Base-by-base conservation (phyloP, 2,888 invertebrate species). In the Caenorhabditis sp. region DNA sequence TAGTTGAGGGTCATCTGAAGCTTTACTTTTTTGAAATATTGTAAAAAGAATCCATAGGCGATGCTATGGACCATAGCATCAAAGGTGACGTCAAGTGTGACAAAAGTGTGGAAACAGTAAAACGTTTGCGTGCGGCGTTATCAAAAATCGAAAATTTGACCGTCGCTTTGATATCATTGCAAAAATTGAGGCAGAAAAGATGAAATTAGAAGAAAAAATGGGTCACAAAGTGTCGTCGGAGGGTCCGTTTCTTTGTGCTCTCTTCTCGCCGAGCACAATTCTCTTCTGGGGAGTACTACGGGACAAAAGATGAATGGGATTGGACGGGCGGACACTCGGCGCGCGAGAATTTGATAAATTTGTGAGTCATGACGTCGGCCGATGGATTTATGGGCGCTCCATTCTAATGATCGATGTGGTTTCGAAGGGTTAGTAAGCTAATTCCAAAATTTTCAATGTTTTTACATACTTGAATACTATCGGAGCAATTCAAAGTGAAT, bases 1-100 rank as follows among this genome's bases (percentile, higher is more conserved):
- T 85, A 79, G 78, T 86, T 86, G 27, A 85, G 77, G 7, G 86
- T 83, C 86, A 86, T 86, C 58, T 70, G 70, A 53, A 50, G 32
- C 2, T 7, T 15, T 15, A 17, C 15, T 7, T 7, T 15, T 4
- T 7, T 2, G 22, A 43, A 43, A 43, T 37, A 3, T 3, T 2
- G 43, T 1, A 20, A 22, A 43, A 43, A 43, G 22, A 35, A 35
- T n/a, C n/a, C n/a, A n/a, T n/a, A n/a, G n/a, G n/a, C n/a, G n/a
- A n/a, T n/a, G n/a, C n/a, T n/a, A n/a, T n/a, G n/a, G n/a, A n/a
- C n/a, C n/a, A n/a, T n/a, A n/a, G n/a, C n/a, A n/a, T n/a, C n/a
- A 13, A 35, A 35, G 13, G 35, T 35, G 35, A 35, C 35, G 35
- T 35, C 2, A 13, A 13, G 35, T 9, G 4, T 9, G 35, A 35